Evolutionary conservation across 2,113 vertebrate species (phyloP), one percentile per base, ranked within the genome.

Genomic region (Nerophis lumbriciformis): DNA sequence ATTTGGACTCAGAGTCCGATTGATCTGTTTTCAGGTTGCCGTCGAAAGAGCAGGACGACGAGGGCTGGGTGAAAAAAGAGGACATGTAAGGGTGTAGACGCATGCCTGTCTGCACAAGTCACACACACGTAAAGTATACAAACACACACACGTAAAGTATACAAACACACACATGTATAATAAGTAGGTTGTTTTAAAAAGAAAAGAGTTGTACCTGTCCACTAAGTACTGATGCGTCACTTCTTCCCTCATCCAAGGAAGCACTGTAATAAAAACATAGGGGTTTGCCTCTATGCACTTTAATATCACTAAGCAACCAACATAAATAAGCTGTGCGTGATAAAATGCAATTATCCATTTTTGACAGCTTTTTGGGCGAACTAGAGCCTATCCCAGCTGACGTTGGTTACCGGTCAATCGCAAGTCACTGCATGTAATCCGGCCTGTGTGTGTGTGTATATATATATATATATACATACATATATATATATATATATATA

Each of bases 221-320:
- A 63, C 82, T 90, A 39, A 92, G 86, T 1, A 89, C 81, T 38
- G 93, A 93, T 8, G 90, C 87, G 0, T 91, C 88, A 28, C 93
- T 94, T 54, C 90, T 94, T 66, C 88, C 91, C 83, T 98, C 95
- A 79, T 95, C 94, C 75, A 93, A 39, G 61, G 92, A 93, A 37
- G 93, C 84, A 77, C 95, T 99, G 79, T 59, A 61, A 76, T 12
- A 52, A 64, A 72, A 11, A 89, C 19, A 76, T 1, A 37, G 48
- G 11, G 37, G 9, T 15, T 28, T 53, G 4, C 28, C 28, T 28
- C 28, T 28, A 35, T 37, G 35, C 13, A 37, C 11, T 54, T 36
- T 54, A 37, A 37, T 15, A 54, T 37, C 14, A 6, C 6, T 2
- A 51, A 45, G 42, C 42, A 45, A 45, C 42, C 42, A 44, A 44